A percentile compares a stretch with the other conserved stretches of the same genome.
Evolutionary conservation across 2,113 vertebrate species (phyloP).

Genomic region (Gymnobelideus leadbeateri): DNA sequence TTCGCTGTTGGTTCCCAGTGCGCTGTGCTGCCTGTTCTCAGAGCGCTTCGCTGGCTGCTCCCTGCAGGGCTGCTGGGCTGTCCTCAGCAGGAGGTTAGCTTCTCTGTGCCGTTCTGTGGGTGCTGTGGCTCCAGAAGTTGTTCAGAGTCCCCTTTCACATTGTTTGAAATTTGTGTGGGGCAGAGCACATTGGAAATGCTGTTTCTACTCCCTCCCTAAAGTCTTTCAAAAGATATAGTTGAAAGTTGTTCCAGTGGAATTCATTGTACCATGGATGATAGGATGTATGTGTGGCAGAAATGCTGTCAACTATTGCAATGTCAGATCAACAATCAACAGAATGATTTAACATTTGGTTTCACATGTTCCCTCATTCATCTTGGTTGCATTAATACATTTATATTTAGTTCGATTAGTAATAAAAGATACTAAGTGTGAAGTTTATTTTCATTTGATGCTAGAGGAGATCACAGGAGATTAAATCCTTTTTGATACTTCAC

Average conservation of each 20-base stretch:
- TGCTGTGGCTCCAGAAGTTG: no score
- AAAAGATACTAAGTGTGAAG: not conserved
- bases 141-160: no score
- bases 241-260: not conserved
- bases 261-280: not conserved
- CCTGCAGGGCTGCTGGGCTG: no score
- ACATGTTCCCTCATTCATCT: not conserved
- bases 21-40: no score
- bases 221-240: not conserved
- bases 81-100: no score
- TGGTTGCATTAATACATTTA: not conserved
- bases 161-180: no score
- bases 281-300: not conserved
- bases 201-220: no score
- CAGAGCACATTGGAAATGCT: no score
- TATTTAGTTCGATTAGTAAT: not conserved
- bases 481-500: not conserved
- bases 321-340: not conserved
- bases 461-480: not conserved
- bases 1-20: no score
- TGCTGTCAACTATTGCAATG: not conserved
- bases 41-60: no score
- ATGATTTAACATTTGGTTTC: not conserved
- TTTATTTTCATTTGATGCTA: not conserved
- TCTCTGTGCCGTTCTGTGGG: no score